A percentile compares a stretch with the other conserved stretches of the same genome.
Conservation (phyloP, 2,888 invertebrate genomes). For the Apodemia mormo region DNA sequence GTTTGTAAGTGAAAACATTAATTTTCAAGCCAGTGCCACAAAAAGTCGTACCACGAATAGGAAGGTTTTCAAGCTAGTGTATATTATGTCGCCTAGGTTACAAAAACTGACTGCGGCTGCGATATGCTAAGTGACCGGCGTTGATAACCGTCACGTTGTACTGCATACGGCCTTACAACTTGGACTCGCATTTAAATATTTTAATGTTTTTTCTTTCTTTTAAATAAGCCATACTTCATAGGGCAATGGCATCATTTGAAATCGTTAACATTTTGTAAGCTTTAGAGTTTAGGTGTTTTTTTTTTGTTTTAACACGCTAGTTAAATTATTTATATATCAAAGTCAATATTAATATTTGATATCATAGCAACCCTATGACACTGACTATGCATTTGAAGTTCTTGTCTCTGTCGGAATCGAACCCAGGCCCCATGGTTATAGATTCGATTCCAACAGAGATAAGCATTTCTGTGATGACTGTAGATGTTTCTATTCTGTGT, state of each 20-base stretch:
- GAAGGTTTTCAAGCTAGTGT: slow-evolving; percentile 45
- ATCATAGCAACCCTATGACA: no score
- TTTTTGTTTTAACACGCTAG: background rate
- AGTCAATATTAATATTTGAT: no score
- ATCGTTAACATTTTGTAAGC: slow-evolving; percentile 31
- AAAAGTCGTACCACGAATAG: slow-evolving; percentile 42
- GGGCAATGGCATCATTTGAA: slow-evolving; percentile 38
- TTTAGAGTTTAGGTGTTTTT: slow-evolving; percentile 13
- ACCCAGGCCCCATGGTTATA: no score
- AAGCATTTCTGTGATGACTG: no score
- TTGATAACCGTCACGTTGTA: slow-evolving; percentile 65
- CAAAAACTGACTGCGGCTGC: slow-evolving; percentile 62
- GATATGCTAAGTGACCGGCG: slow-evolving; percentile 76
- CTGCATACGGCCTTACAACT: slow-evolving; percentile 45
- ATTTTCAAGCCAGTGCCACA: background rate
- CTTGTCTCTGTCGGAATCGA: no score
- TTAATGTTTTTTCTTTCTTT: slow-evolving; percentile 37
- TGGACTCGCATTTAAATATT: slow-evolving; percentile 41
- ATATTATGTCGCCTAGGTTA: slow-evolving; percentile 57
- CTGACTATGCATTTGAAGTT: no score
- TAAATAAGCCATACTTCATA: slow-evolving; percentile 37
- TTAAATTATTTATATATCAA: no score
- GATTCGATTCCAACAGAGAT: no score
- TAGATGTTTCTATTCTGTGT: no score
- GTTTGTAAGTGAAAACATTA: no score